phyloP scores from a whole-genome alignment of 2,888 invertebrate genomes.

The Plusia festucae region DNA sequence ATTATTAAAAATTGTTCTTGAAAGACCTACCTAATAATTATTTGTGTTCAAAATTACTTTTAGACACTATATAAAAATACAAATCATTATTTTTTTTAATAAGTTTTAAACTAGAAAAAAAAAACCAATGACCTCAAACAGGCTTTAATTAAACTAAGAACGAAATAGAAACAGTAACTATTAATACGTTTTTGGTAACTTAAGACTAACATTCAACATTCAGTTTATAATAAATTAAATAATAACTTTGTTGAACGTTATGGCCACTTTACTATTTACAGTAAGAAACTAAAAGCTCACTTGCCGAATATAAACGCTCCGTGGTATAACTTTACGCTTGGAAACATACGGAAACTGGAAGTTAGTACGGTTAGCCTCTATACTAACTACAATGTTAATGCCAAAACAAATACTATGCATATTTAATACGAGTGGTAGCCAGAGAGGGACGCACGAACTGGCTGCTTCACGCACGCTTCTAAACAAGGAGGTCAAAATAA shows the following conservation, averaged over 20 bases:
- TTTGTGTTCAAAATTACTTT: background rate
- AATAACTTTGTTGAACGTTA: constrained; percentile 61
- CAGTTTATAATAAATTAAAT: constrained; percentile 57
- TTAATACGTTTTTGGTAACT: constrained; percentile 30
- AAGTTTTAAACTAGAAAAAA: background rate
- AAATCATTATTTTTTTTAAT: background rate
- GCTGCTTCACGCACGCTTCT: too few relatives aligned
- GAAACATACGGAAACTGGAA: constrained; percentile 25
- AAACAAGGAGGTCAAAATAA: too few relatives aligned
- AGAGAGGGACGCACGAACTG: too few relatives aligned
- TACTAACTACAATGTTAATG: too few relatives aligned
- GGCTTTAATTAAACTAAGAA: constrained; percentile 33
- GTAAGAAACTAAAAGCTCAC: constrained; percentile 70
- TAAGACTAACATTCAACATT: constrained; percentile 41
- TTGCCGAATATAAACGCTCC: constrained; percentile 72
- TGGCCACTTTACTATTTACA: constrained; percentile 61
- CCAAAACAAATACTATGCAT: too few relatives aligned
- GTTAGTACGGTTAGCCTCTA: background rate
- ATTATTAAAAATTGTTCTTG: too few relatives aligned
- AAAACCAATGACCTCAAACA: background rate
- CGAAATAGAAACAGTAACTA: constrained; percentile 24
- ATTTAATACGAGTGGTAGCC: too few relatives aligned
- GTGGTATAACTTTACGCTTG: constrained; percentile 44
- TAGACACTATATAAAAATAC: background rate
- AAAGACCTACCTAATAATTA: too few relatives aligned